These are phyloP conservation scores for Lasius platythorax DNA, from an alignment of 2,888 invertebrate species.

Conservation along the genomic window DNA sequence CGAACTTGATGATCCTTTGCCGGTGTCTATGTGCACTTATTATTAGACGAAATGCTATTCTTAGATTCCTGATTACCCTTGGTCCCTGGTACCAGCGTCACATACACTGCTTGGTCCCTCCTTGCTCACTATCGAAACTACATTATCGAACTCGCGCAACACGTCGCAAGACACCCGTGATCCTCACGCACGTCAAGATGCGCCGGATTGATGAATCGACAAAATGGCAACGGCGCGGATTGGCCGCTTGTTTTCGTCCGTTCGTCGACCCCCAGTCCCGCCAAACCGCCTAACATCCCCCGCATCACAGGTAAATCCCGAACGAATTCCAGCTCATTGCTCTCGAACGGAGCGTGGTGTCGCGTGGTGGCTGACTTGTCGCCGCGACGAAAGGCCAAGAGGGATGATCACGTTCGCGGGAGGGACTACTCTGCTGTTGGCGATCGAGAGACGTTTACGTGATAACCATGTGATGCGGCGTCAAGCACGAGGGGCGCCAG, in stretches of 20 bases:
- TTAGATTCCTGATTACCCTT: slow-evolving; percentile 33
- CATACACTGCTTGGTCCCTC: slow-evolving; percentile 33
- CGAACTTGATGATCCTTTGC: slow-evolving; percentile 2
- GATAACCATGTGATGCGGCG: slow-evolving; percentile 77
- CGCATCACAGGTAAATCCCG: background rate
- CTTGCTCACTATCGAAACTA: background rate
- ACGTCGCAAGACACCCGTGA: slow-evolving; percentile 16
- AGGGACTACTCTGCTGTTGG: slow-evolving; percentile 43
- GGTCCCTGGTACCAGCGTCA: slow-evolving; percentile 43
- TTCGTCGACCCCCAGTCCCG: slow-evolving; percentile 20
- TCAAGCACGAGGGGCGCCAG: slow-evolving; percentile 76
- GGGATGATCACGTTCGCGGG: slow-evolving; percentile 14
- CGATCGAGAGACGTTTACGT: slow-evolving; percentile 70
- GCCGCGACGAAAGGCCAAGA: background rate
- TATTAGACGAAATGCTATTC: background rate
- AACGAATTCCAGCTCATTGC: background rate
- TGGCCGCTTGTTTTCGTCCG: slow-evolving; percentile 38
- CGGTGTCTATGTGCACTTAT: background rate
- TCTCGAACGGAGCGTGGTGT: background rate
- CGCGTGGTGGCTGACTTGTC: background rate
- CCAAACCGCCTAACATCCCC: background rate
- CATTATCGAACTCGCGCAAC: slow-evolving; percentile 19
- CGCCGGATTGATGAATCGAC: slow-evolving; percentile 21
- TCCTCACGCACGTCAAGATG: background rate
- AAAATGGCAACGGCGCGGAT: slow-evolving; percentile 48